These are phyloP conservation scores for Myotis brandtii DNA, from an alignment of 2,113 vertebrate species.

Conservation along the genomic window DNA sequence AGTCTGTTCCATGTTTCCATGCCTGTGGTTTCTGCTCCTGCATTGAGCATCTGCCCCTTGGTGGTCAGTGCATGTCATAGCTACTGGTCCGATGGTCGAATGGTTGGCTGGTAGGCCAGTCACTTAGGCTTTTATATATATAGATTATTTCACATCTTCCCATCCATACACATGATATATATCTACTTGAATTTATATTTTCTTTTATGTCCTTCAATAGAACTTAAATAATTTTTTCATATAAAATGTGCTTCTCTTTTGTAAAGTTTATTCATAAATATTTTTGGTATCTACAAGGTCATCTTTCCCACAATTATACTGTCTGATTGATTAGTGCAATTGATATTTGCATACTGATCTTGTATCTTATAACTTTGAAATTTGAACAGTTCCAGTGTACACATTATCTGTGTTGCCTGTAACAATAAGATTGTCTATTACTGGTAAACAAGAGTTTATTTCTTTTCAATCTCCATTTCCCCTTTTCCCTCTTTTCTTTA, in stretches of 20 bases:
- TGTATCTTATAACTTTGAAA: not conserved
- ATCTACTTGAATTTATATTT: constrained; percentile 10
- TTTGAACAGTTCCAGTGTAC: not conserved
- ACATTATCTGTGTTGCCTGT: not conserved
- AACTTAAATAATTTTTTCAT: not conserved
- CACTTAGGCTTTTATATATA: too few species aligned
- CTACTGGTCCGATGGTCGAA: too few species aligned
- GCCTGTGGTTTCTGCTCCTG: too few species aligned
- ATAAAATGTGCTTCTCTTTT: not conserved
- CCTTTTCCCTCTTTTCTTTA: not conserved
- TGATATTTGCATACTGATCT: not conserved
- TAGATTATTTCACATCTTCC: not conserved
- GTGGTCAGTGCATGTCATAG: too few species aligned
- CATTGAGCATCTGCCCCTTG: too few species aligned
- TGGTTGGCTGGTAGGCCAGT: too few species aligned
- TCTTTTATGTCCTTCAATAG: constrained; percentile 1
- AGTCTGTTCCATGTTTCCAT: too few species aligned
- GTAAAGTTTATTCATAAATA: not conserved
- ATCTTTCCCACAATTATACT: constrained; percentile 28
- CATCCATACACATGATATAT: not conserved
- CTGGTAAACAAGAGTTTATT: not conserved
- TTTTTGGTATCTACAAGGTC: not conserved
- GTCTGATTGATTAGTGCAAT: not conserved
- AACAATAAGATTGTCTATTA: not conserved
- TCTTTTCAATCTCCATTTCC: not conserved